Percentiles rank a stretch among this genome's conserved stretches.
Conservation (phyloP, 2,888 invertebrate species). For the Nebria brevicollis region DNA sequence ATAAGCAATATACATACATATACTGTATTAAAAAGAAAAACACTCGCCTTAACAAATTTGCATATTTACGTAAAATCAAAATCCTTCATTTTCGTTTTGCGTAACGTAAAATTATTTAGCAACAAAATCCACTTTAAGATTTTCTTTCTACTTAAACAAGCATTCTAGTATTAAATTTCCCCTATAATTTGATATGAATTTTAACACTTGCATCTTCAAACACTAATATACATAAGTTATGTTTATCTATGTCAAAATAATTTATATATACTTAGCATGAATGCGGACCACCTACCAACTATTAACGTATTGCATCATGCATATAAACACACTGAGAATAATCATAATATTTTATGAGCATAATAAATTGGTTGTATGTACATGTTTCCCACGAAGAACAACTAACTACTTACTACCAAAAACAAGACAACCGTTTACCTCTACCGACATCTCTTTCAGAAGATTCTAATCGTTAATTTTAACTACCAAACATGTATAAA, state of each 20-base stretch:
- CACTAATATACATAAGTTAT: constrained; percentile 6
- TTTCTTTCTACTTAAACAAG: neutral
- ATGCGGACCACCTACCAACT: constrained; percentile 28
- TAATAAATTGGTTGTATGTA: constrained; percentile 31
- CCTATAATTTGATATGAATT: constrained; percentile 10
- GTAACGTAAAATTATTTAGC: too few species aligned
- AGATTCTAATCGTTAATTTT: neutral
- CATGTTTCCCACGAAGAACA: constrained; percentile 26
- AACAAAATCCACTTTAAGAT: too few species aligned
- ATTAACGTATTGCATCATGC: constrained; percentile 34
- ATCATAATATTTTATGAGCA: constrained; percentile 36
- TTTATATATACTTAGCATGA: constrained; percentile 26
- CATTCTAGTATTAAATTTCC: neutral
- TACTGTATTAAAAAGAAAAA: too few species aligned
- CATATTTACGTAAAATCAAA: too few species aligned
- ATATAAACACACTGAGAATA: constrained; percentile 25
- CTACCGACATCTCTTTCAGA: neutral
- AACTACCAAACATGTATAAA: neutral
- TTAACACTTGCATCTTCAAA: constrained; percentile 3
- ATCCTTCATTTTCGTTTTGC: too few species aligned
- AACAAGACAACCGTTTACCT: neutral
- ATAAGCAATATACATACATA: too few species aligned
- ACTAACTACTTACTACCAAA: constrained; percentile 3
- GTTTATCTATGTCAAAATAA: constrained; percentile 11
- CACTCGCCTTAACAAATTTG: too few species aligned